A percentile compares a stretch with the other conserved stretches of the same genome.
Evolutionary conservation across 37 sponge, comb jelly and placozoan genomes (phyloP).

Genomic region (Haliclona indistincta): DNA sequence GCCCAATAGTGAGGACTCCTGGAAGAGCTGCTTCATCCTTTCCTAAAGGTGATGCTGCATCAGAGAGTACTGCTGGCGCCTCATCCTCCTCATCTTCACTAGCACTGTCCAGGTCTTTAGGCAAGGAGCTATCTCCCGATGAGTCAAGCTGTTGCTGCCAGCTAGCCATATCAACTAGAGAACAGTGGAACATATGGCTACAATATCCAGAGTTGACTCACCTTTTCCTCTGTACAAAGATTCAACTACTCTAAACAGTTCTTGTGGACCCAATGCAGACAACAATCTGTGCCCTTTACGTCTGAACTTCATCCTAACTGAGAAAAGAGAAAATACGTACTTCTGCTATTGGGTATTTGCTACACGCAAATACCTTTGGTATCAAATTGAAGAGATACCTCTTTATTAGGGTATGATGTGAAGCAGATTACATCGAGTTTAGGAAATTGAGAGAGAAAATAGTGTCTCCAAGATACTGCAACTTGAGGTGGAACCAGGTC

Average conservation of each 20-base stretch:
- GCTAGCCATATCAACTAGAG: conserved; percentile 38
- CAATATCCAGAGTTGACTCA: conserved; percentile 18
- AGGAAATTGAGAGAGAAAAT: conserved; percentile 83
- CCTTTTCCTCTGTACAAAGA: conserved; percentile 43
- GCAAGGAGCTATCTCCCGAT: background rate
- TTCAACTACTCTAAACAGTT: conserved; percentile 60
- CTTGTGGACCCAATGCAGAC: conserved; percentile 70
- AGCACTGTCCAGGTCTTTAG: background rate
- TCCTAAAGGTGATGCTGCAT: background rate
- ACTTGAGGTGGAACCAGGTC: conserved; percentile 95
- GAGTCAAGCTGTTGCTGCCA: conserved; percentile 39
- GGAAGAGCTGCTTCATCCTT: conserved; percentile 18
- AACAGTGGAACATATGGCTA: background rate
- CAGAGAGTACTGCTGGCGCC: background rate
- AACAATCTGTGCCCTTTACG: conserved; percentile 16
- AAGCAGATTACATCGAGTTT: conserved; percentile 88
- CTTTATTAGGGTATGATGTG: conserved; percentile 76
- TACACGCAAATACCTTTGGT: conserved; percentile 15
- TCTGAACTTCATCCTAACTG: conserved; percentile 32
- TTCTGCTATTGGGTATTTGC: background rate
- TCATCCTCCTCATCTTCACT: conserved; percentile 2
- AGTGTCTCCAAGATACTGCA: conserved; percentile 92
- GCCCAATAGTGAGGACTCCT: conserved; percentile 85
- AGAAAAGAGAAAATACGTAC: background rate
- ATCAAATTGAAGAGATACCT: conserved; percentile 31